These are phyloP conservation scores for Omphaloscelis lunosa DNA, from an alignment of 2,888 invertebrate species.

Conservation along the genomic window DNA sequence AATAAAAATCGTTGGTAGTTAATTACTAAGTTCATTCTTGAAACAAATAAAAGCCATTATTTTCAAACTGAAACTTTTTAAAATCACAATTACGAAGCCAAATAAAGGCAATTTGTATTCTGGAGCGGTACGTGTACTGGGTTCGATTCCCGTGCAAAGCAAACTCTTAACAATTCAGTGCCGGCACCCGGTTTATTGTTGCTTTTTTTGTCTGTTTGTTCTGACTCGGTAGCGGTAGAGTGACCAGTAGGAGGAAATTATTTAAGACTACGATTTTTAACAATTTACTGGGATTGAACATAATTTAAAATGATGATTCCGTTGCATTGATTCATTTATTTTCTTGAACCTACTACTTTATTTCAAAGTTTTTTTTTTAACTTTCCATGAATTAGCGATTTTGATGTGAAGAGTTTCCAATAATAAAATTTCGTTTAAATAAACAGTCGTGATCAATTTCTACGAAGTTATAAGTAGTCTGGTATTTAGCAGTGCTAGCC, in stretches of 20 bases:
- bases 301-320: background rate
- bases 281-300: background rate
- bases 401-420: background rate
- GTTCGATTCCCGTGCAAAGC: slow-evolving; percentile 68
- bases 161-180: slow-evolving; percentile 68
- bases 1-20: background rate
- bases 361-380: background rate
- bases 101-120: slow-evolving; percentile 69
- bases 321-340: background rate
- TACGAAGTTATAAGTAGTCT: background rate
- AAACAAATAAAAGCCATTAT: slow-evolving; percentile 27
- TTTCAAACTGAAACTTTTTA: slow-evolving; percentile 36
- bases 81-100: slow-evolving; percentile 62
- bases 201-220: slow-evolving; percentile 67
- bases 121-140: slow-evolving; percentile 53
- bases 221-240: slow-evolving; percentile 48
- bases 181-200: slow-evolving; percentile 62
- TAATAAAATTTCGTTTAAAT: background rate
- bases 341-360: background rate
- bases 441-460: background rate
- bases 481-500: no score
- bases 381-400: background rate
- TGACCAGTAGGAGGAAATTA: slow-evolving; percentile 17
- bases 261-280: slow-evolving; percentile 8
- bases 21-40: slow-evolving; percentile 6